Base-by-base conservation (phyloP, 2,888 invertebrate species). In the Philhelius pedissequus region DNA sequence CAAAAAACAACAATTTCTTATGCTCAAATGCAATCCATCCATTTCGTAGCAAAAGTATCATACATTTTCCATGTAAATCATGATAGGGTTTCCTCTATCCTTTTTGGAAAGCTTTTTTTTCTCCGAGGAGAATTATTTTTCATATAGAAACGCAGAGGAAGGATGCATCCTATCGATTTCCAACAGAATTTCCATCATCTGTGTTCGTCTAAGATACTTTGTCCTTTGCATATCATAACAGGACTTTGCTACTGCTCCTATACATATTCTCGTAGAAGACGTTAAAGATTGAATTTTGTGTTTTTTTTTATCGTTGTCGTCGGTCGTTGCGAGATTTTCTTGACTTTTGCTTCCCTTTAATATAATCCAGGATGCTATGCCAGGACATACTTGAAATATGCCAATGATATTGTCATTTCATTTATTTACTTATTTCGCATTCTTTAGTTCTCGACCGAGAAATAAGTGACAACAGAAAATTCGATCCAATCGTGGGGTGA, bases 351-450 rank as follows among this genome's bases (percentile, higher is more conserved):
- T 64, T 32, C 76, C 52, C 30, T 30, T 71, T 60, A 71, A 48
- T 71, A 75, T 84, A 84, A 84, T 79, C 84, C 62, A 64, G 60
- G 70, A 80, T 84, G 52, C 58, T 50, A 20, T 70, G 80, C 71
- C 80, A 84, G 75, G 84, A 60, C 84, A 84, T 84, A 60, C 71
- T 66, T 71, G 75, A 84, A 84, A 84, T 84, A 80, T 84, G 79
- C 71, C 84, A 84, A 84, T 80, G 84, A 84, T 84, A 80, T 84
- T 80, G 84, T 76, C 84, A 84, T 84, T 84, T 84, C 70, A 80
- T 76, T 84, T 83, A 83, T 78, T 78, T 84, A 84, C 80, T 84
- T 71, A 80, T 76, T 84, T 74, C 64, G 80, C 71, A 80, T 84
- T 80, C 71, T 75, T 84, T 62, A 80, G 71, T 70, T 35, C n/a